Percentiles rank a stretch among this genome's conserved stretches.
phyloP scores from a whole-genome alignment of 1,140 invertebrate genomes.

The Archivesica marissinica region DNA sequence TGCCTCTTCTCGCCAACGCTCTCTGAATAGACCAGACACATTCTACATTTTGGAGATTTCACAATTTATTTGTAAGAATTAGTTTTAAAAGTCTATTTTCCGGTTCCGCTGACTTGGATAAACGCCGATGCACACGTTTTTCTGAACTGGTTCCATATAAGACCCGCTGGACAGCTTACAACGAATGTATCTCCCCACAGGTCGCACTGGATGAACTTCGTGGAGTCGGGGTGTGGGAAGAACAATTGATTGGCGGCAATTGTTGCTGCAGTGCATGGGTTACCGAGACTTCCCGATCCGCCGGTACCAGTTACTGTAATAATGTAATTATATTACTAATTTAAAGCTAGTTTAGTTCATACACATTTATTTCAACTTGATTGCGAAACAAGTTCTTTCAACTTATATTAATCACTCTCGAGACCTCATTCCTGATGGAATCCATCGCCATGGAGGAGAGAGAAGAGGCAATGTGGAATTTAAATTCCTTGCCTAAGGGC shows the following conservation, averaged over 20 bases:
- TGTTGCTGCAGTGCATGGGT: slow-evolving; percentile 63
- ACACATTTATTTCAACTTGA: no score
- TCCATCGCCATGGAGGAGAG: no score
- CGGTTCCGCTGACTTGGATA: slow-evolving; percentile 3
- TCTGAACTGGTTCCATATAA: slow-evolving; percentile 67
- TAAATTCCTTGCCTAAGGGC: no score
- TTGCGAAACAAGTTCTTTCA: no score
- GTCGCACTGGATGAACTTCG: slow-evolving; percentile 71
- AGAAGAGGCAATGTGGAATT: no score
- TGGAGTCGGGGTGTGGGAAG: slow-evolving; percentile 71
- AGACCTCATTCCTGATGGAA: no score
- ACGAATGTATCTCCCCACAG: slow-evolving; percentile 66
- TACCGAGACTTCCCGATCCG: slow-evolving; percentile 28
- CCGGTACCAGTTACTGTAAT: not conserved
- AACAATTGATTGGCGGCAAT: slow-evolving; percentile 66
- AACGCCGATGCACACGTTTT: slow-evolving; percentile 68
- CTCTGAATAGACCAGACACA: not conserved
- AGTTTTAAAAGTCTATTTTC: slow-evolving; percentile 28
- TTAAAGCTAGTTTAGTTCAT: no score
- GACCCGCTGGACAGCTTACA: slow-evolving; percentile 66
- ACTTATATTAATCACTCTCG: no score
- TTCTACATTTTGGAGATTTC: slow-evolving; percentile 22
- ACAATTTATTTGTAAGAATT: slow-evolving; percentile 8
- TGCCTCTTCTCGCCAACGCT: no score
- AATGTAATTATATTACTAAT: no score